Evolutionary conservation across 2,888 invertebrate species (phyloP), one percentile per base, ranked within the genome.

Genomic region (Crematogaster levior): DNA sequence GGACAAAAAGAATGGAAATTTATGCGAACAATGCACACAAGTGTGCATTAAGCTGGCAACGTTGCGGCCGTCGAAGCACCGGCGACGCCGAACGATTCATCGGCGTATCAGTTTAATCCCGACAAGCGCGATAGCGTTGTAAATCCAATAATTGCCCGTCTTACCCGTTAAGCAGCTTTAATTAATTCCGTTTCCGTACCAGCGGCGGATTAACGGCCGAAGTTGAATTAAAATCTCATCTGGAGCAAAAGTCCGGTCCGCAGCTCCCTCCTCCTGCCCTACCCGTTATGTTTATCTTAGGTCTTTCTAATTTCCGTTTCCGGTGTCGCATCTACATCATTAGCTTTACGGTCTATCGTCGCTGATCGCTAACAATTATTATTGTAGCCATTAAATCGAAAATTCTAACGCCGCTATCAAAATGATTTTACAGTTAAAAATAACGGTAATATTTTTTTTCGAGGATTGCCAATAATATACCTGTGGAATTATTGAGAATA

Each of bases 211-310:
- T 89, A 89, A 90, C 89, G 85, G 81, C 81, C 82, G 68, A 86
- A 90, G 88, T 90, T 90, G 88, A 90, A 90, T 89, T 90, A 90
- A 89, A 90, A 90, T 87, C 90, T 85, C 90, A 88, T 89, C 87
- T 61, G 73, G 58, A 72, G 60, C 40, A 73, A 53, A 63, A 63
- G 61, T 72, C 75, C 75, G 56, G 53, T 75, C 61, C 75, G 34
- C 66, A 68, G 5, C 15, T n/a, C n/a, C n/a, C n/a, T n/a, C n/a
- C n/a, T n/a, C n/a, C n/a, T n/a, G n/a, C n/a, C 34, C 4, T 6
- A 6, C 34, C 4, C 34, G 27, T 61, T 46, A 30, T 37, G 61
- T 46, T 40, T 65, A 65, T 21, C 24, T 15, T 27, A 21, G 27
- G 56, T 72, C 12, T 9, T 18, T 51, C 51, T 46, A 9, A 27